These are phyloP conservation scores for Glossophaga mutica DNA, from an alignment of 2,797 vertebrate genomes.

Conservation along the genomic window DNA sequence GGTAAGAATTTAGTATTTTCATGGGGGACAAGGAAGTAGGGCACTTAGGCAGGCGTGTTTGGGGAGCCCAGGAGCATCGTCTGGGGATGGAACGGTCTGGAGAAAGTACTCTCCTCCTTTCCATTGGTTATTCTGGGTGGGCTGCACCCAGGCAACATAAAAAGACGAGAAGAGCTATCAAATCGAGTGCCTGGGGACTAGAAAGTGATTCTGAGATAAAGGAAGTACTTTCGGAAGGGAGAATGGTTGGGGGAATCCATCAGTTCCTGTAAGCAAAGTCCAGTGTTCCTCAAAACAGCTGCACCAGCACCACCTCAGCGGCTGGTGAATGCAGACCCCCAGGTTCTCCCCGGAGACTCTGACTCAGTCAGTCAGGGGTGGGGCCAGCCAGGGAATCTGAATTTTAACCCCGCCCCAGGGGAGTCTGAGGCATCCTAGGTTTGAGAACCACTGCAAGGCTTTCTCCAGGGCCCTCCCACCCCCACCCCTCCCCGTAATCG, in stretches of 20 bases:
- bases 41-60: background rate
- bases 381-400: background rate
- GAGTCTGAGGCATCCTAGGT: background rate
- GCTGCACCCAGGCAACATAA: background rate
- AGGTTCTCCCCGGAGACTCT: background rate
- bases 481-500: background rate
- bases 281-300: background rate
- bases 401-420: background rate
- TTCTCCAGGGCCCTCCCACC: background rate
- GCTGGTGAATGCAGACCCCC: background rate
- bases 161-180: background rate
- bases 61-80: background rate
- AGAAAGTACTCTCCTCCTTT: background rate
- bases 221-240: background rate
- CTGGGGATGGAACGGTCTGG: background rate
- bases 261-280: background rate
- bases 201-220: background rate
- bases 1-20: background rate
- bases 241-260: background rate
- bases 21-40: background rate
- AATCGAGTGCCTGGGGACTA: fast-evolving
- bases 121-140: background rate
- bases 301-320: background rate
- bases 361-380: background rate
- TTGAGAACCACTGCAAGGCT: background rate